Conservation (phyloP, 30 jellyfish, hydroid and myxozoan genomes). For the Aurelia sp. region DNA sequence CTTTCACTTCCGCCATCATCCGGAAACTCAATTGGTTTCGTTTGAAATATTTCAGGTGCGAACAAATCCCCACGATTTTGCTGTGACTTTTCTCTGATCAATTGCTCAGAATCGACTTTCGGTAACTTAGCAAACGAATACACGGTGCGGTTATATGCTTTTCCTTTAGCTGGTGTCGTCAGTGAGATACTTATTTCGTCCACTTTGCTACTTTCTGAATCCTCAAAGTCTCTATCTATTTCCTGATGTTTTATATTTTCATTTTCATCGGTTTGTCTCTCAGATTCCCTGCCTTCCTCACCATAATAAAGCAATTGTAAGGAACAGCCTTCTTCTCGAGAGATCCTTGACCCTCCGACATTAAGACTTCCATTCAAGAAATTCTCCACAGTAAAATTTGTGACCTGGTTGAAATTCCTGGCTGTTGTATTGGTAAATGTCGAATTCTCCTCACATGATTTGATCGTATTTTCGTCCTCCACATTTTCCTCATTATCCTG, state of each 20-base stretch:
- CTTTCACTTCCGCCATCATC: constrained; percentile 26
- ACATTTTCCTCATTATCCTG: not conserved
- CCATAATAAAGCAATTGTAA: constrained; percentile 3
- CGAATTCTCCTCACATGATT: constrained; percentile 3
- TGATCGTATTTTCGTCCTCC: not conserved
- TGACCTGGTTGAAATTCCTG: constrained; percentile 21
- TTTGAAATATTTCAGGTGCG: constrained; percentile 7
- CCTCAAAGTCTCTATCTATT: not conserved
- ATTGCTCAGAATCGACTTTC: constrained; percentile 8
- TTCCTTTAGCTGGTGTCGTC: constrained; percentile 6
- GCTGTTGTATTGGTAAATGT: not conserved
- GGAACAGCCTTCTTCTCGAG: constrained; percentile 13
- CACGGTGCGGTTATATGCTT: constrained; percentile 18
- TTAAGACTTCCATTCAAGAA: constrained; percentile 29
- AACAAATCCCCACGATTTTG: not conserved
- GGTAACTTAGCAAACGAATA: constrained; percentile 22
- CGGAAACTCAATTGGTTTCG: constrained; percentile 4
- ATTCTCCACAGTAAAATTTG: constrained; percentile 73
- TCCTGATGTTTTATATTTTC: not conserved
- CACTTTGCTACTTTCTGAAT: constrained; percentile 6
- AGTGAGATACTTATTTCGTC: not conserved
- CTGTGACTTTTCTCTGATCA: not conserved
- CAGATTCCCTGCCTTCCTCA: not conserved
- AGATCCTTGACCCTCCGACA: constrained; percentile 15
- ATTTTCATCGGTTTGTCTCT: constrained; percentile 1